These are phyloP conservation scores for Mohoua ochrocephala DNA, from an alignment of 2,113 vertebrate species.

Conservation along the genomic window DNA sequence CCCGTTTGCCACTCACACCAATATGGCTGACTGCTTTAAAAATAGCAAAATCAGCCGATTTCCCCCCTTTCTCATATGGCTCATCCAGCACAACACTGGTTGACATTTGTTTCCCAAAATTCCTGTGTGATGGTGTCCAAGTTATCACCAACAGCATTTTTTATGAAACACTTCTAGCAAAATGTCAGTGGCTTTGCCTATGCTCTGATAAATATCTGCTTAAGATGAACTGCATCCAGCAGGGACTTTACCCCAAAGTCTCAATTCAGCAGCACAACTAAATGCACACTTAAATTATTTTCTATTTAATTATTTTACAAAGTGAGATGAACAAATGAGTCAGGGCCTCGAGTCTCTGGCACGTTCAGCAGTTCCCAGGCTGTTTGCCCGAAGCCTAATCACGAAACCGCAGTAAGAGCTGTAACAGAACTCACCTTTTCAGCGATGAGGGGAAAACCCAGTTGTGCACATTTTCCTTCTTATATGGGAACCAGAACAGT, in stretches of 20 bases:
- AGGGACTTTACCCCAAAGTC: background rate
- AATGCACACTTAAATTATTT: background rate
- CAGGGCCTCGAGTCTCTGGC: background rate
- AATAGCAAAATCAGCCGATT: background rate
- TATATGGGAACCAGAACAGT: background rate
- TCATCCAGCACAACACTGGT: background rate
- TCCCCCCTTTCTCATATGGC: background rate
- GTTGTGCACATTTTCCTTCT: background rate
- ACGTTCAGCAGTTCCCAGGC: background rate
- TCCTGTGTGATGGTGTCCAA: background rate
- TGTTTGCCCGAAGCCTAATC: background rate
- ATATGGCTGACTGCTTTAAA: background rate
- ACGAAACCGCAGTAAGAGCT: background rate
- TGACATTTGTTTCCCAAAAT: background rate
- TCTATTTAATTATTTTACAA: background rate
- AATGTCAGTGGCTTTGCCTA: background rate
- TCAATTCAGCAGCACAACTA: background rate
- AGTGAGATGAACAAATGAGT: background rate
- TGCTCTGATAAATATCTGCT: background rate
- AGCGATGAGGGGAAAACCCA: background rate
- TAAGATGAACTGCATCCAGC: background rate
- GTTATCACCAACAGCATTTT: background rate
- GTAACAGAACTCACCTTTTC: background rate
- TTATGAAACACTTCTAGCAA: background rate
- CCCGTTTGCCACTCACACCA: background rate